phyloP scores from a whole-genome alignment of 2,888 invertebrate species.

The Chydorus sphaericus region DNA sequence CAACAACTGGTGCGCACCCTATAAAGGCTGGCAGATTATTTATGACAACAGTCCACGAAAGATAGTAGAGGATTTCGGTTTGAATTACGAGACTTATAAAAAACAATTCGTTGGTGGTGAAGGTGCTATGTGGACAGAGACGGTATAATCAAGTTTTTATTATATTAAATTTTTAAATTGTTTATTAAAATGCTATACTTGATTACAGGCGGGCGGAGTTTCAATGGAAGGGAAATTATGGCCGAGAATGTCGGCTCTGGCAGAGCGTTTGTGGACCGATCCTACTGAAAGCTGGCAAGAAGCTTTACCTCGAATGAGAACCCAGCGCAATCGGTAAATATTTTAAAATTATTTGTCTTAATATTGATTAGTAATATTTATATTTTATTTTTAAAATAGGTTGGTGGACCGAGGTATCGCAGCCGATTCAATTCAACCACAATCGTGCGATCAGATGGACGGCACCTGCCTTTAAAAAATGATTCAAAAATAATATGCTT shows the following conservation, averaged over 20 bases:
- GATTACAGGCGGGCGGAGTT: constrained; percentile 39
- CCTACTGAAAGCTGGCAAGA: constrained; percentile 46
- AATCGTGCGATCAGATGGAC: constrained; percentile 73
- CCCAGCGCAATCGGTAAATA: constrained; percentile 55
- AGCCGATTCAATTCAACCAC: constrained; percentile 63
- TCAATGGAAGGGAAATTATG: constrained; percentile 56
- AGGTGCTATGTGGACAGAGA: constrained; percentile 75
- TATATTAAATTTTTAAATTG: background rate
- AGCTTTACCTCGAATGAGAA: constrained; percentile 56
- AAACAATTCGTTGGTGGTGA: constrained; percentile 37
- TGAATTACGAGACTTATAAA: background rate
- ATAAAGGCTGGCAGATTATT: constrained; percentile 12
- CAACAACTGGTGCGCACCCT: constrained; percentile 15
- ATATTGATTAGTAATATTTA: background rate
- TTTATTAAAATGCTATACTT: background rate
- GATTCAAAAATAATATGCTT: too few species aligned
- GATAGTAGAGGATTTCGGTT: constrained; percentile 6
- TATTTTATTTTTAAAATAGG: background rate
- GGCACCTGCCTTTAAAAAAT: constrained; percentile 47
- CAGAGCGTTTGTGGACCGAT: constrained; percentile 69
- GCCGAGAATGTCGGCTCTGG: constrained; percentile 72
- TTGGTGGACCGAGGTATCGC: constrained; percentile 48
- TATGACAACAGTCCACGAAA: constrained; percentile 14
- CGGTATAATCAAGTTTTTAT: constrained; percentile 47
- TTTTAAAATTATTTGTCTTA: too few species aligned